Percentiles rank a stretch among this genome's conserved stretches.
Conservation (phyloP, 2,113 vertebrate genomes). For the Sminthopsis crassicaudata region DNA sequence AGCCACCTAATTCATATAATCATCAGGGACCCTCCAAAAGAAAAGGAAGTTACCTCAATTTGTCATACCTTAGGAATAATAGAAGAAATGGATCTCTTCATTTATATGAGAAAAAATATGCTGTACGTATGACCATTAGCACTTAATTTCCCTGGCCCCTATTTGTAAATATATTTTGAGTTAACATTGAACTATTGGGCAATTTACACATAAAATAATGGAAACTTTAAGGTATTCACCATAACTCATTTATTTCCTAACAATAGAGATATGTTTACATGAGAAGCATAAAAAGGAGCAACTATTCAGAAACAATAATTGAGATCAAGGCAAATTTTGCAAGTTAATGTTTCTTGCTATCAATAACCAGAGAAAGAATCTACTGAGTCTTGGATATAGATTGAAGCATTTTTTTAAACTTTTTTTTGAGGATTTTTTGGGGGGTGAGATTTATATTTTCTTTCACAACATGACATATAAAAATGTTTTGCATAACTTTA, state of each 20-base stretch:
- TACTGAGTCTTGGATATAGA: too few relatives aligned
- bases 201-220: slow-evolving; percentile 50
- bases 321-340: slow-evolving; percentile 52
- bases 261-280: slow-evolving; percentile 33
- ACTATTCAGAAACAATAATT: slow-evolving; percentile 31
- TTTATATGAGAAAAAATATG: not conserved
- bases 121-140: not conserved
- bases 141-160: not conserved
- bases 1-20: not conserved
- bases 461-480: too few relatives aligned
- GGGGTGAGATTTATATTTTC: too few relatives aligned
- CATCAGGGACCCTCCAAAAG: not conserved
- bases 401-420: too few relatives aligned
- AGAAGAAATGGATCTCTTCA: not conserved
- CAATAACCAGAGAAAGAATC: too few relatives aligned
- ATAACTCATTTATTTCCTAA: slow-evolving; percentile 58
- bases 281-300: slow-evolving; percentile 50
- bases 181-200: slow-evolving; percentile 51
- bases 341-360: slow-evolving; percentile 25
- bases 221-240: slow-evolving; percentile 53
- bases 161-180: slow-evolving; percentile 47
- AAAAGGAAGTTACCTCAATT: not conserved
- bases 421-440: too few relatives aligned
- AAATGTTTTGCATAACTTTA: too few relatives aligned
- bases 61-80: not conserved